Percentiles rank a stretch among this genome's conserved stretches.
These are phyloP conservation scores for Ferrisia virgata DNA, from an alignment of 2,888 invertebrate species.

Conservation along the genomic window DNA sequence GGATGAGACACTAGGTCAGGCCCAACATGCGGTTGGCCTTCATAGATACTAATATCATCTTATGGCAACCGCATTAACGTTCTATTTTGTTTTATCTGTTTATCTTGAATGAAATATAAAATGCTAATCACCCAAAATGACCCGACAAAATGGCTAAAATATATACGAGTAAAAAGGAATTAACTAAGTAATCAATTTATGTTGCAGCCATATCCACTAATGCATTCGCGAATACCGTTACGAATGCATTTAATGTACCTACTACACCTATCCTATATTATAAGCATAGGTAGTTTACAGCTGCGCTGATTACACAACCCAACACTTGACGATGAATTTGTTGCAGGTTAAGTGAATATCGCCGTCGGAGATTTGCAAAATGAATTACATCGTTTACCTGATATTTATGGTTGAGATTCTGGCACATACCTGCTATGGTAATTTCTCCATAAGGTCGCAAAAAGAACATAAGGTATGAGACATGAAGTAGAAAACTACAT, in stretches of 20 bases:
- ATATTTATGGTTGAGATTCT: conserved; percentile 24
- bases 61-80: neutral
- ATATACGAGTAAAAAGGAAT: neutral
- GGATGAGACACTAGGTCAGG: conserved; percentile 31
- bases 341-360: conserved; percentile 17
- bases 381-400: neutral
- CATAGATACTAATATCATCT: conserved; percentile 8
- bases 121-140: neutral
- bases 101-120: conserved; percentile 12
- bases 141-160: neutral
- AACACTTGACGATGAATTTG: neutral
- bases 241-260: conserved; percentile 1
- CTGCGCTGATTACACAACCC: neutral
- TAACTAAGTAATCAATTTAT: neutral
- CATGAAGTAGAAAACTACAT: no score
- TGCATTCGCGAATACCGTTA: conserved; percentile 16
- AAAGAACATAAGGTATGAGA: neutral
- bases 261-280: no score
- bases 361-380: neutral
- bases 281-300: no score
- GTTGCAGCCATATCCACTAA: neutral
- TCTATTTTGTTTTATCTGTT: neutral
- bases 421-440: conserved; percentile 10
- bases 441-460: neutral
- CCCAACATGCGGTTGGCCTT: conserved; percentile 35